Evolutionary conservation across 2,797 vertebrate genomes (phyloP), one percentile per base, ranked within the genome.

Genomic region (Oreonectes daqikongensis): DNA sequence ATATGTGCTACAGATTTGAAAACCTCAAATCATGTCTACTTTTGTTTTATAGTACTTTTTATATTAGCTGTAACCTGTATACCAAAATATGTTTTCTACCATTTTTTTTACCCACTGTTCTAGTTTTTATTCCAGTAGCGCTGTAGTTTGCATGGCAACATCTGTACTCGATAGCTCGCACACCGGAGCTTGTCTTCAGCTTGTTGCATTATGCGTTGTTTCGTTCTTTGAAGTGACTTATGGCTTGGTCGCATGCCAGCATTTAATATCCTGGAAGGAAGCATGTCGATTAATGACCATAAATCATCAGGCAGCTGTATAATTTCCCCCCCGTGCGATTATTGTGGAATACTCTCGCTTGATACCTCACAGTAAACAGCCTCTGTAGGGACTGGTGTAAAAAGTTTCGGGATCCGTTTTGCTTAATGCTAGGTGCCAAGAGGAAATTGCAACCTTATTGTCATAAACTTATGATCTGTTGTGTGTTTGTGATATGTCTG

Each of bases 251-350:
- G 65, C 63, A 44, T 59, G 73, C 73, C 73, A 75, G 38, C 15
- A 46, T 59, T 67, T 57, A 67, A 59, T 68, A 52, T 74, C 75
- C 72, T 60, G 72, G 79, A 79, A 78, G 76, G 79, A 83, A 72
- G 76, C 10, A 17, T 64, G 60, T 80, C 72, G n/a, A 30, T 83
- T 78, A 80, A 68, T 69, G n/a, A 12, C 66, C 46, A 22, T 61
- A 35, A 71, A 75, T 80, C 75, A 52, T 14, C 59, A 14, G 24
- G n/a, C 30, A 59, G 24, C 69, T 60, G 59, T 38, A 59, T 53
- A n/a, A 50, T 55, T 66, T 82, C 46, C 53, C 63, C n/a, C 52
- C n/a, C 3, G 60, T 71, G 38, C 69, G 48, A 69, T 70, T 75
- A 65, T 57, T 52, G 52, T 2, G 1, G 52, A 24, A 59, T 75